Percentiles rank a stretch among this genome's conserved stretches.
These are phyloP conservation scores for Orthosia cruda DNA, from an alignment of 2,888 invertebrate species.

Conservation along the genomic window DNA sequence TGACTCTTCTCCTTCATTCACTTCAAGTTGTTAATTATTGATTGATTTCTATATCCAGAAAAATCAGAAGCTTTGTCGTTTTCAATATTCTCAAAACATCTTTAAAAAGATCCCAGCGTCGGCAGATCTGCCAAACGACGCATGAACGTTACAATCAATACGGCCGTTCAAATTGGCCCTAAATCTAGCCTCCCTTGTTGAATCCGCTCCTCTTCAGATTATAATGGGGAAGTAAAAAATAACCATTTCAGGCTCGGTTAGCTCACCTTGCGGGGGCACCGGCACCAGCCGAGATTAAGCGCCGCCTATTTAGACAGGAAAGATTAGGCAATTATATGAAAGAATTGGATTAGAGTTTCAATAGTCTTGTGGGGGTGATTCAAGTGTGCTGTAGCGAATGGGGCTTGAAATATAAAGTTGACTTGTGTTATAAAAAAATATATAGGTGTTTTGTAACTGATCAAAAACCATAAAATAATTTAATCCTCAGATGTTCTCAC, in stretches of 20 bases:
- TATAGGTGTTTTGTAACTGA: not conserved
- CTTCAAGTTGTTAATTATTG: not conserved
- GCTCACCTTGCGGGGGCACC: slow-evolving; percentile 78
- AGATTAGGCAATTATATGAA: slow-evolving; percentile 88
- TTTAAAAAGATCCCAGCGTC: not conserved
- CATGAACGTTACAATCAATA: slow-evolving; percentile 85
- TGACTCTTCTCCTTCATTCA: not conserved
- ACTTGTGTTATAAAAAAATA: not conserved
- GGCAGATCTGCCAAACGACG: slow-evolving; percentile 75
- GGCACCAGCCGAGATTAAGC: slow-evolving; percentile 75
- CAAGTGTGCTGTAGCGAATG: slow-evolving; percentile 52
- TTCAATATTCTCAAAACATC: not conserved
- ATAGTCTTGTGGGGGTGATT: slow-evolving; percentile 67
- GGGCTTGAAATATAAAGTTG: slow-evolving; percentile 5
- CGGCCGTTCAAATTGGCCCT: slow-evolving; percentile 80
- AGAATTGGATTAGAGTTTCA: slow-evolving; percentile 80
- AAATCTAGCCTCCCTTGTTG: slow-evolving; percentile 82
- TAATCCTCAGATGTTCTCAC: not conserved
- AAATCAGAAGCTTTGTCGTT: not conserved
- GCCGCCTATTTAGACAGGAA: slow-evolving; percentile 82
- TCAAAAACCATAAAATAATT: not conserved
- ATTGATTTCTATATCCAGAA: not conserved
- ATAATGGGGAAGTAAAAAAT: slow-evolving; percentile 84
- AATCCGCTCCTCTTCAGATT: slow-evolving; percentile 76
- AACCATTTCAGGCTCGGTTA: slow-evolving; percentile 88